Conservation (phyloP, 2,113 vertebrate genomes). For the Balaeniceps rex region DNA sequence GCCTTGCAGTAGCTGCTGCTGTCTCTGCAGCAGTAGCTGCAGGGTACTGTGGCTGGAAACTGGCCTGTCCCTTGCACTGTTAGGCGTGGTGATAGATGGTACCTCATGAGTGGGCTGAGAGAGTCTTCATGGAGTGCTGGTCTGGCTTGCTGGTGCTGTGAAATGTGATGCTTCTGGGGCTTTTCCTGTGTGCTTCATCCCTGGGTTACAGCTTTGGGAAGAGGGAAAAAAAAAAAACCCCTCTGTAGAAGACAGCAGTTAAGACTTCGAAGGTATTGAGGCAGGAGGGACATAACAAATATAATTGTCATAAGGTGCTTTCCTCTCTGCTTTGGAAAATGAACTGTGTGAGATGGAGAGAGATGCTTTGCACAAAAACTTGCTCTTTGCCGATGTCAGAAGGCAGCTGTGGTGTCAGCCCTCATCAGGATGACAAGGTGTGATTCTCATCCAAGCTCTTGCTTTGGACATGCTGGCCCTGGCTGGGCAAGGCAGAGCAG, state of each 20-base stretch:
- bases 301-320: not conserved
- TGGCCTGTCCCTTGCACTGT: not conserved
- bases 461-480: not conserved
- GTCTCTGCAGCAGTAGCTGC: not conserved
- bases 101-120: not conserved
- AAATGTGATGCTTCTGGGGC: not conserved
- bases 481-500: not conserved
- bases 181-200: not conserved
- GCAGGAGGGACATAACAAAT: rapidly evolving
- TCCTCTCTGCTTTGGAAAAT: not conserved
- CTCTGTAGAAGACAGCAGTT: not conserved
- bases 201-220: not conserved
- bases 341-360: not conserved
- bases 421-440: not conserved
- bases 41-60: not conserved
- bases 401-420: not conserved
- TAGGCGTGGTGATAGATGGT: rapidly evolving
- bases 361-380: not conserved
- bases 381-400: not conserved
- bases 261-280: not conserved
- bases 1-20: not conserved
- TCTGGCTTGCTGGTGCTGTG: not conserved
- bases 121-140: not conserved
- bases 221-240: not conserved
- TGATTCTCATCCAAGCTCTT: not conserved